Base-by-base conservation (phyloP, 2,797 vertebrate genomes). In the Hypotaenidia okinawae region DNA sequence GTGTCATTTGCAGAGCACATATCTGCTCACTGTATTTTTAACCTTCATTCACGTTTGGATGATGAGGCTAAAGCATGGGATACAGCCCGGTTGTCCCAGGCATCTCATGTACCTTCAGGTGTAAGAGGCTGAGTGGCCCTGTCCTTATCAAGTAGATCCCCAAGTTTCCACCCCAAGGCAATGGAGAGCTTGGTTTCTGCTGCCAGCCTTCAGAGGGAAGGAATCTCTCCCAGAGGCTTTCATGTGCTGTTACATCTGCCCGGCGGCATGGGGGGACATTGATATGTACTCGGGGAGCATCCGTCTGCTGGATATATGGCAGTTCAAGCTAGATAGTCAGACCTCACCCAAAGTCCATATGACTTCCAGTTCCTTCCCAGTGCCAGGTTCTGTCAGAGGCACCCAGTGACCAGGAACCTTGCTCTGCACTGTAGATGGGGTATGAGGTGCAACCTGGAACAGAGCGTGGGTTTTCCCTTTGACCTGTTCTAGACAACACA, bases 251-350 rank as follows among this genome's bases (percentile, higher is more conserved):
- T 21, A 3, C 7, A 22, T 81, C 37, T 59, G 21, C 67, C 28
- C 5, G 0, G 2, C 1, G 0, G 62, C 2, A 0, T 2, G 12
- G 41, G 12, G 19, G 9, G 12, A 21, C 0, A 0, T 58, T 67
- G 35, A 5, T 21, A 0, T 37, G 23, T 69, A 6, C 9, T 47
- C 19, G 39, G 57, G 47, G 43, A 84, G 10, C 0, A 1, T 51
- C 49, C 2, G 0, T 47, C 47, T 77, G 32, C 73, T 3, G 3
- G n/a, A 33, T 35, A 30, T 0, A 0, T 25, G 39, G 27, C 64
- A 28, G 30, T 69, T 87, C 6, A 43, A 1, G 37, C 55, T 63
- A 37, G n/a, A 3, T 19, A 51, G 30, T 24, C 45, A 21, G 11
- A 6, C 73, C 9, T 76, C 32, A n/a, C 47, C 43, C 73, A 23